Base-by-base conservation (phyloP, 2,113 vertebrate genomes). In the Epinephelus cyanopodus region DNA sequence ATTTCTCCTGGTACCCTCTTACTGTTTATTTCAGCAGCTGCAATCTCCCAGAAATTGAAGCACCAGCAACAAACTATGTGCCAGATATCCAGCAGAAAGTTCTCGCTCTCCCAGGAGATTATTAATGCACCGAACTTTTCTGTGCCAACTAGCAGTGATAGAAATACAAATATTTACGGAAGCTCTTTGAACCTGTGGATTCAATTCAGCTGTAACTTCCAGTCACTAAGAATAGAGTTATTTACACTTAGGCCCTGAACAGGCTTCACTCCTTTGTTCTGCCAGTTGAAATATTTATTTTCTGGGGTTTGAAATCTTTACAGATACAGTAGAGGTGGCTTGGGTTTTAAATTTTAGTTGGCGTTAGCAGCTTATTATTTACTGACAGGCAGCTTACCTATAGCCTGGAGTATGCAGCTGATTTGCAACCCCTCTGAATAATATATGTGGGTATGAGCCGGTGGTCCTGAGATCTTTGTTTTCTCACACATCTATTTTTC, bases 151-250 rank as follows among this genome's bases (percentile, higher is more conserved):
- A 52, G 18, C 18, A 73, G 45, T 21, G 61, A 67, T 23, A 69
- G 64, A 83, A 81, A 74, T 13, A 47, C 39, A 52, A 37, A 58
- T 58, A 39, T 74, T 65, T 54, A 25, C 18, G 63, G 12, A n/a
- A 65, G 39, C 48, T 71, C 52, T 84, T 62, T 80, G 60, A 82
- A 80, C 71, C 60, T 69, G 48, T 76, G 47, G 33, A 66, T 87
- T 81, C 48, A 70, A 23, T 53, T 74, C 50, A 70, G 72, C 80
- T 21, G 37, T 23, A 56, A 53, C 4, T 29, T 52, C 50, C 60
- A 53, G 54, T 50, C 79, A 56, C 76, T 65, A 64, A 81, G 71
- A 88, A 89, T 64, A 78, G 56, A 73, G 23, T 52, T 78, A 83
- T 87, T 76, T 72, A 77, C 63, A 29, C 73, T 78, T 18, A 68